These are phyloP conservation scores for Drosophila ananassae DNA, from an alignment of 1,140 invertebrate species.

Conservation along the genomic window DNA sequence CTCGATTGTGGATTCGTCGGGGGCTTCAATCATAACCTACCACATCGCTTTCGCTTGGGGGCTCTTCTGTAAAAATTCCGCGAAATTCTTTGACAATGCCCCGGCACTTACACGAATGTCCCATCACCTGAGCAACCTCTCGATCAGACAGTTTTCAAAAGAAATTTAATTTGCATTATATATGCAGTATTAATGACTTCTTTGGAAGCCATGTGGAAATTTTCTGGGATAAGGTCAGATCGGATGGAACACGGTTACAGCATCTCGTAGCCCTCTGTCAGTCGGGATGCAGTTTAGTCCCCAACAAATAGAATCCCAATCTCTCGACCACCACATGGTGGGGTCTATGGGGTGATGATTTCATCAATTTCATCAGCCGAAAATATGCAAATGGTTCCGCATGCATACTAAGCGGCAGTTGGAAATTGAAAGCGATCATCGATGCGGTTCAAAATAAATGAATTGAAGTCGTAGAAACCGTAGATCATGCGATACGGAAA, in stretches of 20 bases:
- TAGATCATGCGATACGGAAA: conserved; percentile 39
- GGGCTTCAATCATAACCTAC: conserved; percentile 20
- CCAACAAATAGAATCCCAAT: conserved; percentile 4
- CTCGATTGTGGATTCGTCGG: conserved; percentile 11
- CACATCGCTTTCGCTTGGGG: conserved; percentile 3
- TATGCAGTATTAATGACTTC: conserved; percentile 57
- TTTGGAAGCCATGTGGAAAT: conserved; percentile 25
- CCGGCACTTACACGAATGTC: conserved; percentile 14
- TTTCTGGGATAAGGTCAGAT: conserved; percentile 44
- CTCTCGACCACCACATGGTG: conserved; percentile 5
- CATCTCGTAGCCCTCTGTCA: conserved; percentile 33
- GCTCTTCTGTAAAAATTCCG: conserved; percentile 21
- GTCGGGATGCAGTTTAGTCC: conserved; percentile 14
- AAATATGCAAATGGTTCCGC: conserved; percentile 57
- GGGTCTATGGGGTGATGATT: conserved; percentile 45
- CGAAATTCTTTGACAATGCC: conserved; percentile 33
- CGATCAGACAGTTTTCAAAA: conserved; percentile 44
- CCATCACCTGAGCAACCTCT: conserved; percentile 35
- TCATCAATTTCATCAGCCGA: conserved; percentile 65
- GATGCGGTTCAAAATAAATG: conserved; percentile 49
- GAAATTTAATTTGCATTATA: conserved; percentile 41
- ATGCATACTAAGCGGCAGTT: conserved; percentile 54
- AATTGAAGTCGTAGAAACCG: conserved; percentile 40
- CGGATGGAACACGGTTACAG: conserved; percentile 12
- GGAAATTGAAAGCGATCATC: conserved; percentile 60